Evolutionary conservation across 2,797 vertebrate genomes (phyloP), one percentile per base, ranked within the genome.

Genomic region (Cetoscarus ocellatus): DNA sequence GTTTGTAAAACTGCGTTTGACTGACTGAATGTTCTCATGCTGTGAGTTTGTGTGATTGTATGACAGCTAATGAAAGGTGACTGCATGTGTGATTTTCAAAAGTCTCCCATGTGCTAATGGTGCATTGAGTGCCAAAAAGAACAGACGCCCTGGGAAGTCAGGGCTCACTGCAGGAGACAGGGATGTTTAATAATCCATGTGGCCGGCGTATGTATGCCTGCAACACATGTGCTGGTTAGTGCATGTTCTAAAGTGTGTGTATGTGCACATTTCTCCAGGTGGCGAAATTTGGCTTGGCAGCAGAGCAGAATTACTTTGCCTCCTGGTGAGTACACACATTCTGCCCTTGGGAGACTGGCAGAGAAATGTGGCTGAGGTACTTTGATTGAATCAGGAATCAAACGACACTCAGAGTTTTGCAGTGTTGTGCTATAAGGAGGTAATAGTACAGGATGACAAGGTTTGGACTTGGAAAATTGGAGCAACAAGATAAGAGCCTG

Each of bases 121-220:
- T 82, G 73, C 45, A 6, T 55, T 0, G 40, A 70, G 61, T 82
- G 79, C 82, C 82, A 85, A 74, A 54, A 76, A 70, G 81, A 87
- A 86, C 86, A 89, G 84, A 88, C 70, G 69, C 77, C 70, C 8
- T 69, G 84, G 73, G 82, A 90, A 82, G 83, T 51, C 50, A 63
- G 54, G 80, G 67, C 84, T 85, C 81, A 70, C 67, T 67, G 75
- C 77, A 80, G 75, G 77, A 83, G 74, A 76, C 62, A 57, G 52
- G 50, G 8, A 77, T 76, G 73, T 87, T 84, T 87, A 83, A 88
- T 88, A 70, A 88, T 86, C 42, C 72, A 61, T 84, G 82, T 71
- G 77, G 66, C 57, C 70, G 59, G 43, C 3, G 9, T 62, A 47
- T 58, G 44, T 64, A 61, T 60, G 55, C 36, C 56, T 53, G 27